phyloP scores from a whole-genome alignment of 1,140 invertebrate species.

The Cryptotermes secundus region DNA sequence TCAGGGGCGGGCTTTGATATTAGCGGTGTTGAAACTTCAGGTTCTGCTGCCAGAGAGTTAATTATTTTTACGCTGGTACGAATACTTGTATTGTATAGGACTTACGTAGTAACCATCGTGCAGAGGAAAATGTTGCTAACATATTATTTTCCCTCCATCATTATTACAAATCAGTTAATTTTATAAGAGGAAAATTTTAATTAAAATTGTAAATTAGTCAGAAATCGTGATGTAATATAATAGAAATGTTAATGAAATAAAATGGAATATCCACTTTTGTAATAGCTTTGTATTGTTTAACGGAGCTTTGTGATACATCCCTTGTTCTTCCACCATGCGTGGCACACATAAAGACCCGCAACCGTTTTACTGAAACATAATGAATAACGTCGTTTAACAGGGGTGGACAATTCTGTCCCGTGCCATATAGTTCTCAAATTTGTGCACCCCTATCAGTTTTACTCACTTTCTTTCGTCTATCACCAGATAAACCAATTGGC shows the following conservation, averaged over 20 bases:
- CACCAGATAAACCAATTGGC: too few relatives aligned
- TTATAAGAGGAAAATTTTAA: background rate
- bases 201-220: background rate
- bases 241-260: background rate
- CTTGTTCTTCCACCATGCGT: background rate
- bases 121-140: background rate
- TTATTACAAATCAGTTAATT: background rate
- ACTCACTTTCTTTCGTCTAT: too few relatives aligned
- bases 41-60: too few relatives aligned
- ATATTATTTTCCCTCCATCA: background rate
- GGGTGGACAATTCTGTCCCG: background rate
- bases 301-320: background rate
- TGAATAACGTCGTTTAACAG: background rate
- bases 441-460: background rate
- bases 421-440: background rate
- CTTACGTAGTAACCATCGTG: background rate
- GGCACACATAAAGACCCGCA: background rate
- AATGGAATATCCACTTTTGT: background rate
- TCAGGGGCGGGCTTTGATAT: too few relatives aligned
- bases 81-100: too few relatives aligned
- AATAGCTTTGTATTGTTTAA: background rate
- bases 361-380: background rate
- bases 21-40: too few relatives aligned
- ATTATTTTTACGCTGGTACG: too few relatives aligned
- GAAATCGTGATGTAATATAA: background rate